These are phyloP conservation scores for Babyrousa celebensis DNA, from an alignment of 2,797 vertebrate genomes.

Conservation along the genomic window DNA sequence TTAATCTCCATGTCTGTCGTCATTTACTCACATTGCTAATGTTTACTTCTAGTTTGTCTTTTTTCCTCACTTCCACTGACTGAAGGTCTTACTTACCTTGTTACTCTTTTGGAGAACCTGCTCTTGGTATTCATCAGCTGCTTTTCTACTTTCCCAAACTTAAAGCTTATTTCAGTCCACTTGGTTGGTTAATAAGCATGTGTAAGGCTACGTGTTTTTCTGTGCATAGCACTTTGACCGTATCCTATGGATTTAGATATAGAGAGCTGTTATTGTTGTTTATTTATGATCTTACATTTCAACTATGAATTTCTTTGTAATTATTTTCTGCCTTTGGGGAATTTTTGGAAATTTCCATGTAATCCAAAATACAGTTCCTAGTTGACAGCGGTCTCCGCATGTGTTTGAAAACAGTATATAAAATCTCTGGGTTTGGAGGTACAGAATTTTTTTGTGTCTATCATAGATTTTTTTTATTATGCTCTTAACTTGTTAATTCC, in stretches of 20 bases:
- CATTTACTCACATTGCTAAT: neutral
- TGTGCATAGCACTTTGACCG: neutral
- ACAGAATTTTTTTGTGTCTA: neutral
- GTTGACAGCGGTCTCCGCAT: neutral
- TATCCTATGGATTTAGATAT: neutral
- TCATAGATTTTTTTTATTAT: neutral
- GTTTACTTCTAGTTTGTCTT: neutral
- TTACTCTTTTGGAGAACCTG: slow-evolving; percentile 30
- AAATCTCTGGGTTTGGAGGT: neutral
- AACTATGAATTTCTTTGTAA: slow-evolving; percentile 29
- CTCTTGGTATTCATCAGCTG: neutral
- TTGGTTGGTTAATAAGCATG: neutral
- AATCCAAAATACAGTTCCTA: neutral
- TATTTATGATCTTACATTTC: neutral
- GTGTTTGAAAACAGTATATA: slow-evolving; percentile 29
- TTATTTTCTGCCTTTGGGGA: neutral
- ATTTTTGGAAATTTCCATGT: slow-evolving; percentile 31
- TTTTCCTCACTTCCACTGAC: neutral
- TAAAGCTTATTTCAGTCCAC: neutral
- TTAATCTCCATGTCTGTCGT: neutral
- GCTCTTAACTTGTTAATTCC: too few relatives aligned
- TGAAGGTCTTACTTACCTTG: neutral
- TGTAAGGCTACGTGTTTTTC: neutral
- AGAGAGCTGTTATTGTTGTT: neutral
- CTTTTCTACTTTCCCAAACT: neutral